Evolutionary conservation across 2,888 invertebrate genomes (phyloP).

Genomic region (Catocala sponsa): DNA sequence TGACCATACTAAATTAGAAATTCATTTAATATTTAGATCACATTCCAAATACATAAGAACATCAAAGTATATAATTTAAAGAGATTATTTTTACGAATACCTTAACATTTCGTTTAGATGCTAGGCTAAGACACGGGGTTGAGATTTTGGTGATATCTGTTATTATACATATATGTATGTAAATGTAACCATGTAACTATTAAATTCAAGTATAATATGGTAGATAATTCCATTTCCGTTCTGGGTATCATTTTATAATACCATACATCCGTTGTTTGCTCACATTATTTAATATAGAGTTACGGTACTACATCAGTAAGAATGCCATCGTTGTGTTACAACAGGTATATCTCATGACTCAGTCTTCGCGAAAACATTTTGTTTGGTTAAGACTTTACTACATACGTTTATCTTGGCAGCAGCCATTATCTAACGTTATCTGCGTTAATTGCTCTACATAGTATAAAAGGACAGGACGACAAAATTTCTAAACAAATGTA

Average conservation of each 20-base stretch:
- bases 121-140: too few species aligned
- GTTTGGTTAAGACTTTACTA: constrained; percentile 75
- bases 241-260: constrained; percentile 47
- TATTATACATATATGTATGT: too few species aligned
- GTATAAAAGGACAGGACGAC: constrained; percentile 76
- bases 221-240: constrained; percentile 63
- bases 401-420: constrained; percentile 72
- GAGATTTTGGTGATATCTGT: too few species aligned
- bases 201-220: too few species aligned
- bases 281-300: constrained; percentile 47
- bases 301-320: constrained; percentile 60
- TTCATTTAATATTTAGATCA: too few species aligned
- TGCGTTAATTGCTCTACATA: constrained; percentile 71
- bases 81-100: too few species aligned
- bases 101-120: too few species aligned
- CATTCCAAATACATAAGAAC: too few species aligned
- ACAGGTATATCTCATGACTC: constrained; percentile 76
- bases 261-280: constrained; percentile 74
- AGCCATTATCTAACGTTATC: constrained; percentile 84
- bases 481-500: constrained; percentile 65
- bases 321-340: constrained; percentile 51
- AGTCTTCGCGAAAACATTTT: constrained; percentile 81
- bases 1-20: too few species aligned
- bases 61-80: too few species aligned
- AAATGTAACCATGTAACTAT: too few species aligned